These are phyloP conservation scores for Pedionomus torquatus DNA, from an alignment of 2,113 vertebrate genomes.

Conservation along the genomic window DNA sequence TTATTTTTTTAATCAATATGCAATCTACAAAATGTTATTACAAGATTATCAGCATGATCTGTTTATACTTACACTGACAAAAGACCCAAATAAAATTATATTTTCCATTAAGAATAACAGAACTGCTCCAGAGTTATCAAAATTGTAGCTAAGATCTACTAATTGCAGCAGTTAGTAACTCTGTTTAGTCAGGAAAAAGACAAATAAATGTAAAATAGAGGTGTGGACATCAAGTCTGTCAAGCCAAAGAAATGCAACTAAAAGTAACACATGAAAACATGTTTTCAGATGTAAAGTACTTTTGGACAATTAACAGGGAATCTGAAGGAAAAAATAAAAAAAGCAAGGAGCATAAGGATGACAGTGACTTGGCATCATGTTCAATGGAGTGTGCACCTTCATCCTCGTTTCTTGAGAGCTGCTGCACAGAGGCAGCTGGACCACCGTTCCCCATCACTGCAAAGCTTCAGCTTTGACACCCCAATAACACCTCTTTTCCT, in stretches of 20 bases:
- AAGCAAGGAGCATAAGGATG: neutral
- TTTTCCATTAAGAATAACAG: constrained; percentile 61
- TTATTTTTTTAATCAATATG: constrained; percentile 80
- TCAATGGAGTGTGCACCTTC: neutral
- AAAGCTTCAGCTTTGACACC: neutral
- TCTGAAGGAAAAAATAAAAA: neutral
- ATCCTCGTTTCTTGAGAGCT: neutral
- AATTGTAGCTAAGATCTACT: constrained; percentile 20
- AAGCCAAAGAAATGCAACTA: constrained; percentile 16
- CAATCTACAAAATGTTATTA: constrained; percentile 78
- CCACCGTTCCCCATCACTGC: neutral
- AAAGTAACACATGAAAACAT: neutral
- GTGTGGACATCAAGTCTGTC: neutral
- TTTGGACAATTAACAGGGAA: neutral
- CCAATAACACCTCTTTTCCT: neutral
- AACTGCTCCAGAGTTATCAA: constrained; percentile 49
- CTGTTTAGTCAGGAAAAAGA: neutral
- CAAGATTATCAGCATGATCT: constrained; percentile 65
- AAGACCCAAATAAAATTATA: constrained; percentile 56
- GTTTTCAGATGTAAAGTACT: neutral
- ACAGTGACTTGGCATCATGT: neutral
- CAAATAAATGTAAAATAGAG: constrained; percentile 5
- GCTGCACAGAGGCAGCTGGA: neutral
- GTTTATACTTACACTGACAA: constrained; percentile 53
- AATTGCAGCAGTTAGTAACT: constrained; percentile 30